Percentiles rank a stretch among this genome's conserved stretches.
Evolutionary conservation across 2,113 vertebrate species (phyloP).

Genomic region (Rhinoderma darwinii): DNA sequence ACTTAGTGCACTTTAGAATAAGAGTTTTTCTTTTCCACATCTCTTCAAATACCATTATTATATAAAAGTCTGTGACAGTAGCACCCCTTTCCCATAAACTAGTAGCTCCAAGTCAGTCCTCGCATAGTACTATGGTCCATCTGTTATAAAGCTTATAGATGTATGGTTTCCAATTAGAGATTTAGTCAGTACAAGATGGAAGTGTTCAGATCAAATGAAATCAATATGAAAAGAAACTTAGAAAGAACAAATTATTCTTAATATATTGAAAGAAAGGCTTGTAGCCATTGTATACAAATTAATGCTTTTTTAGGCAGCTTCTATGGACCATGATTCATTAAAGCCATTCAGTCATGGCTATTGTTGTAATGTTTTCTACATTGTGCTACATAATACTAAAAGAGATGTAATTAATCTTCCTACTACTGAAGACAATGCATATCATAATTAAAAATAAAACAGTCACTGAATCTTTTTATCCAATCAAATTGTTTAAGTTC

Average conservation of each 20-base stretch:
- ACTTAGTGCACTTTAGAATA: background rate
- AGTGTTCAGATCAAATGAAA: background rate
- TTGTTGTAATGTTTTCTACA: constrained; percentile 49
- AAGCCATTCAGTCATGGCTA: constrained; percentile 31
- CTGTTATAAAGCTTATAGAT: background rate
- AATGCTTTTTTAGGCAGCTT: constrained; percentile 33
- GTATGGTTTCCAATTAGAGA: background rate
- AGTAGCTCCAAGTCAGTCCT: background rate
- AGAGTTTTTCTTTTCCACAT: background rate
- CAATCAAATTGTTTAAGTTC: constrained; percentile 42
- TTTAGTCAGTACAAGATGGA: background rate
- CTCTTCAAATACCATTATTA: background rate
- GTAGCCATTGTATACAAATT: constrained; percentile 47
- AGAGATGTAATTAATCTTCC: constrained; percentile 51
- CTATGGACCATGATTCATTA: constrained; percentile 42
- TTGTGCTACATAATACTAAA: constrained; percentile 46
- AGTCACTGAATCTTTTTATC: constrained; percentile 51
- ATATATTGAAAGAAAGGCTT: constrained; percentile 42
- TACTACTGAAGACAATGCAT: constrained; percentile 48
- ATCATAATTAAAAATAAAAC: constrained; percentile 58
- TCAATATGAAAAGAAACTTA: constrained; percentile 18
- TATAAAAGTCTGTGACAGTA: background rate
- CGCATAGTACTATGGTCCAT: background rate
- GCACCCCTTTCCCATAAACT: background rate
- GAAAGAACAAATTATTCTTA: background rate